Evolutionary conservation across 2,888 invertebrate genomes (phyloP).

Genomic region (Drosophila fungiperda): DNA sequence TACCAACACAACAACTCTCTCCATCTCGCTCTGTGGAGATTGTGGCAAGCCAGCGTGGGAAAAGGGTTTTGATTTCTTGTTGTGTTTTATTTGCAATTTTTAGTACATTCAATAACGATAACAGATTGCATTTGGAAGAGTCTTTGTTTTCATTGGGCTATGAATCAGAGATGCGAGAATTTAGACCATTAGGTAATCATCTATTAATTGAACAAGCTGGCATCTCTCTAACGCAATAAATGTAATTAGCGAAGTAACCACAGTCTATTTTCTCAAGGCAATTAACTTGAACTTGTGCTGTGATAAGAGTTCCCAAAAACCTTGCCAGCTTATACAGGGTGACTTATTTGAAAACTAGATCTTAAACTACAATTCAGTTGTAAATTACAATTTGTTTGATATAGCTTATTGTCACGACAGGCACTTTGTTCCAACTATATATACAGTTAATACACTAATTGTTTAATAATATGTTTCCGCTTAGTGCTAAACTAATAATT

Average conservation of each 20-base stretch:
- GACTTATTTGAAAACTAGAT: slow-evolving; percentile 19
- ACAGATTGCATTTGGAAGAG: slow-evolving; percentile 13
- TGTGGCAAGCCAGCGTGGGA: slow-evolving; percentile 29
- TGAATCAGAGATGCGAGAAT: slow-evolving; percentile 16
- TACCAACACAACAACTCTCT: background rate
- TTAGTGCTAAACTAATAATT: background rate
- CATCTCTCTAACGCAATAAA: slow-evolving; percentile 9
- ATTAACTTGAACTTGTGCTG: slow-evolving; percentile 60
- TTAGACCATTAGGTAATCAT: background rate
- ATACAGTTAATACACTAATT: background rate
- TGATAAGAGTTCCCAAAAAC: slow-evolving; percentile 43
- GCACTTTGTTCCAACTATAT: slow-evolving; percentile 13
- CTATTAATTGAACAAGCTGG: slow-evolving; percentile 7
- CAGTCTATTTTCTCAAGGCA: slow-evolving; percentile 43
- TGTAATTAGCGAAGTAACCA: slow-evolving; percentile 43
- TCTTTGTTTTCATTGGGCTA: background rate
- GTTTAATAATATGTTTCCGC: slow-evolving; percentile 28
- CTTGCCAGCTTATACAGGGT: slow-evolving; percentile 35
- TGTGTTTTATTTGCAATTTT: slow-evolving; percentile 27
- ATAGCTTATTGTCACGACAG: slow-evolving; percentile 45
- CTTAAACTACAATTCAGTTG: slow-evolving; percentile 20
- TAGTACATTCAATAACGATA: slow-evolving; percentile 21
- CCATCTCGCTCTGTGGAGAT: background rate
- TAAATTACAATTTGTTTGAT: slow-evolving; percentile 8
- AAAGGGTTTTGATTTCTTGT: slow-evolving; percentile 13